Evolutionary conservation across 2,888 invertebrate genomes (phyloP), one percentile per base, ranked within the genome.

Genomic region (Acleris holmiana): DNA sequence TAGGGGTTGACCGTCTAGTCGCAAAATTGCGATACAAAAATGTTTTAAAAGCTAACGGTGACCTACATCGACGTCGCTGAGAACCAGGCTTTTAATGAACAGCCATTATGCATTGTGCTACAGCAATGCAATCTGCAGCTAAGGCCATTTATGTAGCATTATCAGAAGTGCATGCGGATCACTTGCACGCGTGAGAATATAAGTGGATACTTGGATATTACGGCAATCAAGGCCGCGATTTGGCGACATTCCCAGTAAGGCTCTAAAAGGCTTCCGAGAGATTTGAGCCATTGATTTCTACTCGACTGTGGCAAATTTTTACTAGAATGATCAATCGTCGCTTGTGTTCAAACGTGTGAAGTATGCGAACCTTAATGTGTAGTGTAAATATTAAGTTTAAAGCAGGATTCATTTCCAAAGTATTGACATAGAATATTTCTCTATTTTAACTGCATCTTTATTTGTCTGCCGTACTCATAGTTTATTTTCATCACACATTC

Each of bases 81-180:
- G 65, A 65, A 59, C 54, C 25, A 55, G 47, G 55, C 44, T 46
- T 65, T 65, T 60, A 65, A 60, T 60, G 65, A 60, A 60, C 55
- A 59, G 44, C 55, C 55, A 65, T 65, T 65, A 65, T 65, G 60
- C 59, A 65, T 59, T 60, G 59, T 65, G 44, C 23, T 29, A 7
- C 21, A n/a, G 58, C 53, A 58, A 51, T 53, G 62, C 56, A 62
- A 62, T 57, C 56, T 56, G 57, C 57, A 53, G 50, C 51, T 63
- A 57, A 58, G 35, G 53, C 29, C 54, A 49, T 55, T 65, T 55
- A 60, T 25, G 41, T 41, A 2, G 47, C 35, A 60, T 65, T 60
- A 59, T 65, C 48, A 48, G 51, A 48, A 54, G 64, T 64, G 64
- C 59, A 64, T 64, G 59, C 40, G 54, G 53, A 47, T 58, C 47